Evolutionary conservation across 2,888 invertebrate genomes (phyloP), one percentile per base, ranked within the genome.

Genomic region (Melangyna quadrimaculata): DNA sequence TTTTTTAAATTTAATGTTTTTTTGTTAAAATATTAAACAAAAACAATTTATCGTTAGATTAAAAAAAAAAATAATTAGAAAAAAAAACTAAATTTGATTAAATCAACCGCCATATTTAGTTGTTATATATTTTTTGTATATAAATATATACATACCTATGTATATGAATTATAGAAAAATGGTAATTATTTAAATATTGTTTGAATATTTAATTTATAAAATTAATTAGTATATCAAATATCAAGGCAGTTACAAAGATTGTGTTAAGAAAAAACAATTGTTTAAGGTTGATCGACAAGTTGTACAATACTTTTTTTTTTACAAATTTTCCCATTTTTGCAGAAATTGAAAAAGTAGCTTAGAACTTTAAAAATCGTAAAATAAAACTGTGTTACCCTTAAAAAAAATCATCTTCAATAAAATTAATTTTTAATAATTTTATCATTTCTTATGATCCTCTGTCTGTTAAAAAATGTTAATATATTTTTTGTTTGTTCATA

Each of bases 71-170:
- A 63, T 43, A 51, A 73, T 17, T 17, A 19, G 40, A 65, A 17
- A 35, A 6, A 63, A 61, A 1, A 61, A 78, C 78, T 65, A 77
- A 43, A 75, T 88, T 88, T 87, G 88, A 88, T 87, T 81, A 87
- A 89, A 88, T 78, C 87, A 86, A 88, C 79, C 88, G 89, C 89
- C 89, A 89, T 89, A 89, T 88, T 88, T 88, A 89, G 89, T 78
- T 88, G 84, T 88, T 88, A 88, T 88, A 84, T 48, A 77, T 59
- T 53, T 61, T 71, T 55, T 78, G 40, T 55, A 61, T 29, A 45
- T 63, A 19, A 67, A 57, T 57, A 57, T 51, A 57, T 57, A 61
- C 19, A 45, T 63, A 19, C 59, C 51, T 57, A 57, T 51, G 51
- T 57, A 32, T 19, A 59, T 19, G 14, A 80, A 73, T n/a, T n/a